Evolutionary conservation across 2,113 vertebrate genomes (phyloP).

Genomic region (Python bivittatus): DNA sequence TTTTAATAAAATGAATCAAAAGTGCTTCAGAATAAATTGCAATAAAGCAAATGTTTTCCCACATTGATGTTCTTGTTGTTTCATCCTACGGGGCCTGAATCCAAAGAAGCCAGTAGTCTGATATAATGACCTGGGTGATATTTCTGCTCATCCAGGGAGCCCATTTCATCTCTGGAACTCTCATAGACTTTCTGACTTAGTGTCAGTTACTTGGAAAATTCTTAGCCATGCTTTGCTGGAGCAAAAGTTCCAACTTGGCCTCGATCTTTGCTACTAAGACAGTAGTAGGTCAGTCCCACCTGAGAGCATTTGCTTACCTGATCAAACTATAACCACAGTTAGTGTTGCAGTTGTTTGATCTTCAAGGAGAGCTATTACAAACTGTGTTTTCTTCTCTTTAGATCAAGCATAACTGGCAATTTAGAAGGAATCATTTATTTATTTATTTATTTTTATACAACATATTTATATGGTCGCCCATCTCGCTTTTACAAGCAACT

Average conservation of each 20-base stretch:
- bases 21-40: constrained; percentile 41
- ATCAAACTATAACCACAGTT: neutral
- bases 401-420: neutral
- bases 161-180: neutral
- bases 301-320: neutral
- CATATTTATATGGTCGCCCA: no score
- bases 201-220: neutral
- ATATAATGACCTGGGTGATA: neutral
- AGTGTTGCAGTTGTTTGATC: neutral
- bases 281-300: neutral
- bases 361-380: neutral
- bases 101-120: neutral
- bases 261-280: neutral
- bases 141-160: neutral
- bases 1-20: constrained; percentile 53
- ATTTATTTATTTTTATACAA: no score
- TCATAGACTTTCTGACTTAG: neutral
- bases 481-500: no score
- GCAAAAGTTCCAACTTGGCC: neutral
- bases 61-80: constrained; percentile 24
- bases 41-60: constrained; percentile 48
- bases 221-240: neutral
- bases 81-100: neutral
- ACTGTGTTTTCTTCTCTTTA: neutral
- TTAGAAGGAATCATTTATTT: neutral